These are phyloP conservation scores for Gastracanthus pulcherrimus DNA, from an alignment of 2,888 invertebrate species.

Conservation along the genomic window DNA sequence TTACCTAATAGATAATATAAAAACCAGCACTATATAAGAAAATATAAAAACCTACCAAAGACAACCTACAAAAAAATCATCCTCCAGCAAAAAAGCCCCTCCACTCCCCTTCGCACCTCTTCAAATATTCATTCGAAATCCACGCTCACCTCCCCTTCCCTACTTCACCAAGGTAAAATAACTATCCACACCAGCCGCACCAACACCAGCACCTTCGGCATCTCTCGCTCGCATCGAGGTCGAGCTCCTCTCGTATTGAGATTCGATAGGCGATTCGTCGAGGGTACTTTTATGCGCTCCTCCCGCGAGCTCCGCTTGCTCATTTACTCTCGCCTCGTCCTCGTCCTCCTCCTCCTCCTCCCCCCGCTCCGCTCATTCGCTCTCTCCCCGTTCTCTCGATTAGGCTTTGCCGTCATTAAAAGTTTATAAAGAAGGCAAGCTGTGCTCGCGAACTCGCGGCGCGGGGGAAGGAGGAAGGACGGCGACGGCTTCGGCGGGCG, in stretches of 20 bases:
- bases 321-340: conserved; percentile 34
- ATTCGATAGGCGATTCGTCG: conserved; percentile 69
- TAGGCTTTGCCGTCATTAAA: conserved; percentile 77
- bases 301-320: conserved; percentile 39
- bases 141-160: background rate
- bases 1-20: no score
- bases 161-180: conserved; percentile 24
- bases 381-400: conserved; percentile 71
- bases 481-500: conserved; percentile 61
- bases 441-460: conserved; percentile 63
- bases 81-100: no score
- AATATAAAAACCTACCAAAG: no score
- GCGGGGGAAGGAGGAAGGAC: conserved; percentile 67
- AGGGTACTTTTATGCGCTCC: conserved; percentile 64
- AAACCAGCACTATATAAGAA: no score
- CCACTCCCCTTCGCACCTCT: background rate
- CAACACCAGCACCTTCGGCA: background rate
- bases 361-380: conserved; percentile 52
- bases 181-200: background rate
- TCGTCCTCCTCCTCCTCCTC: conserved; percentile 1
- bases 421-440: conserved; percentile 76
- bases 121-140: conserved; percentile 26
- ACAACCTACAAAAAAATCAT: no score
- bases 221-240: conserved; percentile 25
- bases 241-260: conserved; percentile 65